These are phyloP conservation scores for Ellobium chinense DNA, from an alignment of 2,888 invertebrate genomes.

Conservation along the genomic window DNA sequence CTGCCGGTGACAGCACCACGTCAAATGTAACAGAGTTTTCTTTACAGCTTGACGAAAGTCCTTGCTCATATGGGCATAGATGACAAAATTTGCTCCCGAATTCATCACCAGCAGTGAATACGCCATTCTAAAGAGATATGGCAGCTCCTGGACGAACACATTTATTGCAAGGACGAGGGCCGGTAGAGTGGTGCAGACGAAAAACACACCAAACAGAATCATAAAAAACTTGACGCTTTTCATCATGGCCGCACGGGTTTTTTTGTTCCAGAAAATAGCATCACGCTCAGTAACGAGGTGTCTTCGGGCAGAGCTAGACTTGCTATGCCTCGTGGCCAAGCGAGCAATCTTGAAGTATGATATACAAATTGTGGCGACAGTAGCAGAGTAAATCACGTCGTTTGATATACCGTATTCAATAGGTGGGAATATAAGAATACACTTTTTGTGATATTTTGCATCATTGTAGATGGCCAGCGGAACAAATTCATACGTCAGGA, in stretches of 20 bases:
- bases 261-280: background rate
- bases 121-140: background rate
- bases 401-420: background rate
- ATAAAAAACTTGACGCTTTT: background rate
- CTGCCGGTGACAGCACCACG: background rate
- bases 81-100: background rate
- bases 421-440: background rate
- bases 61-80: background rate
- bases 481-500: background rate
- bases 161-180: background rate
- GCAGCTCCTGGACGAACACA: background rate
- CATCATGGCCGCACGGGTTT: background rate
- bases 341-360: background rate
- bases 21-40: background rate
- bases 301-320: background rate
- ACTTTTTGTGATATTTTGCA: slow-evolving; percentile 1
- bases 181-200: background rate
- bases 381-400: background rate
- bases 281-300: background rate
- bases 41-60: background rate
- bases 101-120: background rate
- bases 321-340: background rate
- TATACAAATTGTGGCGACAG: background rate
- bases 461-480: background rate
- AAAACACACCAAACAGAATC: background rate